phyloP scores from a whole-genome alignment of 92 coral and sea anemone genomes.

The Pocillopora grandis region DNA sequence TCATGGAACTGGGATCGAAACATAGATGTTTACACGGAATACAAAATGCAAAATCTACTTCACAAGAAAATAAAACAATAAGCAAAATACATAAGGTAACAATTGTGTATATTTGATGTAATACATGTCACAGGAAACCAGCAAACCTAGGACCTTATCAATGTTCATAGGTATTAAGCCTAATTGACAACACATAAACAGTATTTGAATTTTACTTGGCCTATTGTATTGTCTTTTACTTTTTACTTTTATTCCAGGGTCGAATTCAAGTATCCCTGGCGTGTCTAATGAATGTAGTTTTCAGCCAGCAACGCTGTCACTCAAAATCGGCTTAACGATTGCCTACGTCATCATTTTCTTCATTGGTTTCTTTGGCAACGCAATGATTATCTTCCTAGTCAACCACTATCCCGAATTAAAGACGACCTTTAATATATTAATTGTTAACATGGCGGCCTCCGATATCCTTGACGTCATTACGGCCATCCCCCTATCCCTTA shows the following conservation, averaged over 20 bases:
- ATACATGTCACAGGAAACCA: no score
- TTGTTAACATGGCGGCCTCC: conserved; percentile 66
- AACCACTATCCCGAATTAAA: conserved; percentile 43
- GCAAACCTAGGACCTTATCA: no score
- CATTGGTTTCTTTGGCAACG: conserved; percentile 46
- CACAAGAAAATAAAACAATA: no score
- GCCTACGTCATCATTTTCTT: conserved; percentile 42
- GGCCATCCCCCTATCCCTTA: conserved; percentile 22
- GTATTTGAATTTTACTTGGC: no score
- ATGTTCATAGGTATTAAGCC: no score
- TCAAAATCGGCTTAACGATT: conserved; percentile 17
- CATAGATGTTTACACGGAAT: no score
- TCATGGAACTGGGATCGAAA: no score
- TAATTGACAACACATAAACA: no score
- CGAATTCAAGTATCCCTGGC: neutral
- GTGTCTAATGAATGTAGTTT: neutral
- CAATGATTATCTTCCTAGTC: conserved; percentile 48
- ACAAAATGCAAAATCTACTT: no score
- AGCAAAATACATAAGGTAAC: no score
- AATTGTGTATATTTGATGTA: no score
- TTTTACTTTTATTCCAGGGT: neutral
- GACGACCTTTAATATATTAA: conserved; percentile 54
- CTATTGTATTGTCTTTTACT: neutral
- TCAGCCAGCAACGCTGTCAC: conserved; percentile 5
- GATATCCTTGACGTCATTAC: conserved; percentile 57